Base-by-base conservation (phyloP, 2,113 vertebrate genomes). In the Vireo altiloquus region DNA sequence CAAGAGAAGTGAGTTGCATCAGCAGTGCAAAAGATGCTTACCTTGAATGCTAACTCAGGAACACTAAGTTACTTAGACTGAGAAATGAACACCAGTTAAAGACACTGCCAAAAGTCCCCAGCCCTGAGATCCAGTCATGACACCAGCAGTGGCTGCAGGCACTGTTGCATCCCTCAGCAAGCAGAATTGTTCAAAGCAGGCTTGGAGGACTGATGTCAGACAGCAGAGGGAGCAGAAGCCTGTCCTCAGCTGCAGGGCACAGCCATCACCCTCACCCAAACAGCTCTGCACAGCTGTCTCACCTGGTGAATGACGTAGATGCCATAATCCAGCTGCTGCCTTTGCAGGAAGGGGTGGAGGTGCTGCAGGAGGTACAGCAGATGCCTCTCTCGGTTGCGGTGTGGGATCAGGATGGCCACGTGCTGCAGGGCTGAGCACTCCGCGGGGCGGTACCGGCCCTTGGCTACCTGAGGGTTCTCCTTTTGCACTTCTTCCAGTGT, bases 241-340 rank as follows among this genome's bases (percentile, higher is more conserved):
- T 19, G 52, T 54, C 60, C 68, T 56, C 1, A 0, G 30, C 83
- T 69, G 37, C 59, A 50, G 18, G 70, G 15, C 68, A 44, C 21
- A 11, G 28, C 16, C 14, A 14, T 2, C 37, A 33, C 21, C 39
- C 44, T 63, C 25, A 39, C 16, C 47, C 61, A 30, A 42, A 14
- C 2, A 20, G 3, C 2, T 60, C 81, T 40, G 60, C 42, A 50
- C 25, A 31, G 69, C 14, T 82, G 71, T 49, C 97, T 79, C 97
- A 99, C 99, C 99, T 99, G 99, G 89, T 99, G 99, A 90, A 99
- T 99, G 94, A 99, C 93, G 0, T 99, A 99, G 90, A 99, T 98
- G 94, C 97, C 98, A 1, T 99, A 99, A 63, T 99, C 98, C 52
- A 99, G 97, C 96, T 99, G 99, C 97, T 99, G 99, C 87, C 99